Conservation (phyloP, 1,140 invertebrate genomes). For the Pogonomyrmex californicus region DNA sequence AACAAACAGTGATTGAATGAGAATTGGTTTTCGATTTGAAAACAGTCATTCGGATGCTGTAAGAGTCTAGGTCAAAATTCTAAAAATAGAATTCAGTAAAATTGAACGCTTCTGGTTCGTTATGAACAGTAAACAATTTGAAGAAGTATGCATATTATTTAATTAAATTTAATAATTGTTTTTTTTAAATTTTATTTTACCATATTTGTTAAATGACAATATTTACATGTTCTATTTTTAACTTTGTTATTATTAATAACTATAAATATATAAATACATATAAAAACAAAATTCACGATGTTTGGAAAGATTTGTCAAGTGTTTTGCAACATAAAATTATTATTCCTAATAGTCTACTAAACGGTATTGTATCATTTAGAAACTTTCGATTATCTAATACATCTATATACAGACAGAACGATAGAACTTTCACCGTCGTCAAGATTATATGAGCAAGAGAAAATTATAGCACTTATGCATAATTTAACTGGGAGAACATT, state of each 20-base stretch:
- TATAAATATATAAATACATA: neutral
- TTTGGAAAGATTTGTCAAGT: neutral
- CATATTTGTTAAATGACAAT: neutral
- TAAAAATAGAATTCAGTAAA: neutral
- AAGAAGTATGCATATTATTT: neutral
- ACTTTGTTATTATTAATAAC: neutral
- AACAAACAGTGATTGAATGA: constrained; percentile 31
- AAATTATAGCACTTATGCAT: constrained; percentile 7
- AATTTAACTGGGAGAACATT: neutral
- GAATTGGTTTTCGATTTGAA: constrained; percentile 43
- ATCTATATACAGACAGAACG: too few relatives aligned
- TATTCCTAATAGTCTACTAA: constrained; percentile 11
- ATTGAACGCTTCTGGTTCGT: neutral
- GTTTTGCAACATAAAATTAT: neutral
- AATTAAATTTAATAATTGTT: neutral
- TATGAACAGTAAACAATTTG: neutral
- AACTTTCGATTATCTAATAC: constrained; percentile 47
- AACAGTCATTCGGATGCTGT: constrained; percentile 18
- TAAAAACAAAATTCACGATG: neutral
- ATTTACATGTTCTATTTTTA: neutral
- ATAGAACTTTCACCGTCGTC: constrained; percentile 31
- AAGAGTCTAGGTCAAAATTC: constrained; percentile 4
- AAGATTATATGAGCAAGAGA: neutral
- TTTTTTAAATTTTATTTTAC: neutral
- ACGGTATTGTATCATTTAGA: neutral